These are phyloP conservation scores for Halcyon malimbica DNA, from an alignment of 2,113 vertebrate species.

Conservation along the genomic window DNA sequence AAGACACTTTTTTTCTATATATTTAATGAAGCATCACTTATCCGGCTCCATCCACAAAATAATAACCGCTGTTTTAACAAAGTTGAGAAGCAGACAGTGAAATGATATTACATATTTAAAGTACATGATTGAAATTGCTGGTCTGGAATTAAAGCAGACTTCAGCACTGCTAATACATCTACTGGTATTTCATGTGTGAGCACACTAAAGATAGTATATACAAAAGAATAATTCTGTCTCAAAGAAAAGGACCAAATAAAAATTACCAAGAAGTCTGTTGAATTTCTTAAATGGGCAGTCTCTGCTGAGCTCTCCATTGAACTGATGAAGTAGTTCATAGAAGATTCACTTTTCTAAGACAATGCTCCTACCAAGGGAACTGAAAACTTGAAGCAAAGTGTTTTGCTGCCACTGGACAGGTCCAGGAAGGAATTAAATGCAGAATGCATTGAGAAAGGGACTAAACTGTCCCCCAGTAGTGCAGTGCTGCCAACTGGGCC, in stretches of 20 bases:
- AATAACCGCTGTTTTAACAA: background rate
- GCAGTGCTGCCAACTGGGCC: background rate
- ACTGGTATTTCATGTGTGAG: background rate
- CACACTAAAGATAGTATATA: background rate
- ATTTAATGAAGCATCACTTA: background rate
- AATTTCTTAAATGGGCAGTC: background rate
- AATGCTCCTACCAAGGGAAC: background rate
- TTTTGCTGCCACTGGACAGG: background rate
- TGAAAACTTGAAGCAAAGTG: background rate
- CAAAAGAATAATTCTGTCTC: background rate
- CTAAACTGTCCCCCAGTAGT: background rate
- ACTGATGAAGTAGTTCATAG: background rate
- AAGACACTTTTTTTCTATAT: background rate
- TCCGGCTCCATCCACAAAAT: background rate
- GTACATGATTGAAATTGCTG: background rate
- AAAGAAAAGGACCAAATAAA: background rate
- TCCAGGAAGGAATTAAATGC: background rate
- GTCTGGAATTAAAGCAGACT: background rate
- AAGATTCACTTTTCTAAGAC: background rate
- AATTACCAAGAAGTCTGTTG: background rate
- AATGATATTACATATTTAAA: background rate
- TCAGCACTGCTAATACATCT: background rate
- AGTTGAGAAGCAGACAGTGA: background rate
- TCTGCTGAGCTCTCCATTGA: background rate
- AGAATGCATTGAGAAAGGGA: background rate